Base-by-base conservation (phyloP, 1,140 invertebrate genomes). In the Epicauta chinensis region DNA sequence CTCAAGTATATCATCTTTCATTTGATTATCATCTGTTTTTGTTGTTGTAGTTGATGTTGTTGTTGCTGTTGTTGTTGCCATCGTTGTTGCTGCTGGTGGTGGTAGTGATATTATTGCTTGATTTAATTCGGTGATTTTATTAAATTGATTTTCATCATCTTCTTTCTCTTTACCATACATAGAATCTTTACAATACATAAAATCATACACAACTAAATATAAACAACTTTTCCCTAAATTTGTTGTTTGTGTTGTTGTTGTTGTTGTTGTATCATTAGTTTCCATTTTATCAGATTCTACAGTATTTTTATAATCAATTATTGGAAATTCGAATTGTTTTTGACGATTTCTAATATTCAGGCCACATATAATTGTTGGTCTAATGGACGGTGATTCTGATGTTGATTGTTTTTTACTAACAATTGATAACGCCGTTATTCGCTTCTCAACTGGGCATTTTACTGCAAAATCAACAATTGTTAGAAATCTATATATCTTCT, bases 131-230 rank as follows among this genome's bases (percentile, higher is more conserved):
- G 16, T 13, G 51, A n/a, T 29, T 30, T 52, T 31, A 11, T 30
- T 45, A 4, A 42, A n/a, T 45, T 29, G n/a, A 13, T 51, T 47
- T 4, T 57, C 52, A n/a, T 44, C 34, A 11, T 59, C 49, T 13
- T 56, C 58, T n/a, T 58, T 45, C 23, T 62, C 61, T 46, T 60
- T 56, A 42, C 50, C 76, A 55, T 79, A 77, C 61, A 76, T 69
- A 62, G 80, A 79, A 61, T 80, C 78, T 46, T 60, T 56, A 42
- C 50, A 76, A 55, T 79, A 77, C 61, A 76, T 69, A 62, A 80
- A 79, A 61, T 80, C 78, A 51, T 78, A 81, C 0, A 80, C 60
- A 2, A 80, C 75, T 16, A 81, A 64, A 64, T 78, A 79, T 44
- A 77, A 67, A 43, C 69, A 69, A 35, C 55, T 54, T 36, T 43